Evolutionary conservation across 2,797 vertebrate species (phyloP).

Genomic region (Acipenser ruthenus): DNA sequence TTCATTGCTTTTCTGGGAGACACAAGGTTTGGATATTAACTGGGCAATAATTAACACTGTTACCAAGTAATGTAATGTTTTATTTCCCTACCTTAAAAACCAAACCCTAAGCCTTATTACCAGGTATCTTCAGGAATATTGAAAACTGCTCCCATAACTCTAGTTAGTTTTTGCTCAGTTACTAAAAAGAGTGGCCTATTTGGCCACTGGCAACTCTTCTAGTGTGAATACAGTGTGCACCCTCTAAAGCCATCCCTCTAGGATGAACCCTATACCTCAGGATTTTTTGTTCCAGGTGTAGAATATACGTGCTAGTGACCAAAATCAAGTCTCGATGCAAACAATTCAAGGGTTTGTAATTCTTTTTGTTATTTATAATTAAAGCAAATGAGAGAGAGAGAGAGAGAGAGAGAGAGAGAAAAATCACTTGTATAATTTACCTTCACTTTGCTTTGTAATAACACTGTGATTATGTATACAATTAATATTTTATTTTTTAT

Average conservation of each 20-base stretch:
- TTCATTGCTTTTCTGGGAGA: too few species aligned
- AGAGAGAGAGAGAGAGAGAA: conserved; percentile 28
- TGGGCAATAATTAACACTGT: too few species aligned
- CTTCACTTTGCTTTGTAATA: conserved; percentile 64
- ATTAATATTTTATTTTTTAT: conserved; percentile 39
- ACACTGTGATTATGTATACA: conserved; percentile 63
- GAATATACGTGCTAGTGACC: conserved; percentile 3
- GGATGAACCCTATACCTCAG: background rate
- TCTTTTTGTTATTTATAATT: conserved; percentile 29
- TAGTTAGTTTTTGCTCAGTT: too few species aligned
- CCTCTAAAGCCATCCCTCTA: background rate
- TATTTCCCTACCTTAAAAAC: too few species aligned
- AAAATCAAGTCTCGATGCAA: conserved; percentile 10
- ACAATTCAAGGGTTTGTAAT: conserved; percentile 29
- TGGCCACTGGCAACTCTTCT: background rate
- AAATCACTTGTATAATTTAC: conserved; percentile 43
- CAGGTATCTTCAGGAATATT: too few species aligned
- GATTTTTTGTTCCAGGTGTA: conserved; percentile 1
- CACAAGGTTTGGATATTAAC: too few species aligned
- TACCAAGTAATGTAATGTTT: too few species aligned
- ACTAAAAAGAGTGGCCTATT: too few species aligned
- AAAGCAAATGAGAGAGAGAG: conserved; percentile 29
- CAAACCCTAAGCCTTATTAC: too few species aligned
- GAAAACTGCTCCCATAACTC: too few species aligned
- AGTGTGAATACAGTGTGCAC: background rate